Evolutionary conservation across 37 sponge, comb jelly and placozoan species (phyloP), one percentile per base, ranked within the genome.

Genomic region (Oopsacas minuta): DNA sequence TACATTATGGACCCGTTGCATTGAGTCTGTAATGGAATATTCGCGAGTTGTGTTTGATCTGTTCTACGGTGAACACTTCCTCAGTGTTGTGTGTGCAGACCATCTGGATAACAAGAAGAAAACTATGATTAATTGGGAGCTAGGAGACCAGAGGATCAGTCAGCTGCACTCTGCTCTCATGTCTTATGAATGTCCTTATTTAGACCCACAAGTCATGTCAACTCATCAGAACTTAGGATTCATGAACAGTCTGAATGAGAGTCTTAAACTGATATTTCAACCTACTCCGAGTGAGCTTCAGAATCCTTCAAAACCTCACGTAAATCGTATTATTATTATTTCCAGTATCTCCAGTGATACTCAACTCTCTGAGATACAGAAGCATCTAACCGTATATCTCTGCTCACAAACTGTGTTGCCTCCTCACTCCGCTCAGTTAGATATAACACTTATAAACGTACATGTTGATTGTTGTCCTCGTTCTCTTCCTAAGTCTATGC

Each of bases 21-120:
- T 91, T 0, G 94, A 95, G 83, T 88, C 87, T 22, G 89, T 91
- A 38, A 38, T 42, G 38, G 93, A 95, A 52, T 95, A 91, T 89
- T 87, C 88, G 35, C 86, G 96, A 51, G 81, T 95, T 0, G 85
- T 90, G 38, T 88, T 91, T 81, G 96, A 95, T 53, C 81, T 95
- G 53, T 93, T 91, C 49, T 88, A 91, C 0, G 87, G 88, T 23
- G 75, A 91, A 37, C 82, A 86, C 84, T 61, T 25, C 75, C 75
- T 61, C 17, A 61, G 75, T 61, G 75, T 61, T 3, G 75, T 61
- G 7, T 61, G 75, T 61, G 75, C 75, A 20, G 75, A 61, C 30
- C 75, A 61, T 61, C 28, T 61, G 28, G 75, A 61, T 5, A 61
- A 25, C 75, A 61, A 61, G 75, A 61, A 61, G 20, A 61, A 12